Evolutionary conservation across 2,113 vertebrate genomes (phyloP), one percentile per base, ranked within the genome.

Genomic region (Dasypus novemcinctus): DNA sequence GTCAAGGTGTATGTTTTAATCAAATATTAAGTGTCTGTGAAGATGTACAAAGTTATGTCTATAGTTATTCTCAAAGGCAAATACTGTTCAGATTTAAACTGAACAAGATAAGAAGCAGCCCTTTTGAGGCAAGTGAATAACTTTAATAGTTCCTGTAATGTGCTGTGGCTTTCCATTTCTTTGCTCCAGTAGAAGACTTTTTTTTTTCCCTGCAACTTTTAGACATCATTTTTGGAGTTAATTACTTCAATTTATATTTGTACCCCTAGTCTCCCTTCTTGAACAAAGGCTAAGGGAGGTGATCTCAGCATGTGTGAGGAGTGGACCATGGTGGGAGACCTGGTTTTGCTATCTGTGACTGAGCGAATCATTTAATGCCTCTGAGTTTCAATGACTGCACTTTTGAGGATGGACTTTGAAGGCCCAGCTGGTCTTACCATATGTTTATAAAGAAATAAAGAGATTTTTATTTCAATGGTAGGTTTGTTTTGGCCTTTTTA

Each of bases 381-480:
- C n/a, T 13, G 31, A 13, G 63, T 29, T 61, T 84, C 13, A 23
- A 18, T 12, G 46, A 25, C 69, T 57, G 9, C n/a, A 31, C 23
- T 38, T 78, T 38, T 71, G 59, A 90, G 46, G 11, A 38, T 71
- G 13, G 76, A 59, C 43, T 80, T 88, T 3, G 20, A 27, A n/a
- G 36, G 33, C 36, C 68, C 14, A 46, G 1, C 27, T 76, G 54
- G 20, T 64, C 78, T 90, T 1, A 46, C 33, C 61, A 1, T 66
- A 89, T 86, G 18, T 38, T 91, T 93, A 78, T 29, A 82, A 68
- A 68, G 81, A 88, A 80, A 63, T 80, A 61, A 63, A 81, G 80
- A 90, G n/a, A 82, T 75, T 86, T 93, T 29, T 74, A 25, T 21
- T 82, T 91, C 25, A 43, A 61, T 38, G 29, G 33, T 80, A 14